Evolutionary conservation across 2,888 invertebrate species (phyloP), one percentile per base, ranked within the genome.

Genomic region (Mesoligia furuncula): DNA sequence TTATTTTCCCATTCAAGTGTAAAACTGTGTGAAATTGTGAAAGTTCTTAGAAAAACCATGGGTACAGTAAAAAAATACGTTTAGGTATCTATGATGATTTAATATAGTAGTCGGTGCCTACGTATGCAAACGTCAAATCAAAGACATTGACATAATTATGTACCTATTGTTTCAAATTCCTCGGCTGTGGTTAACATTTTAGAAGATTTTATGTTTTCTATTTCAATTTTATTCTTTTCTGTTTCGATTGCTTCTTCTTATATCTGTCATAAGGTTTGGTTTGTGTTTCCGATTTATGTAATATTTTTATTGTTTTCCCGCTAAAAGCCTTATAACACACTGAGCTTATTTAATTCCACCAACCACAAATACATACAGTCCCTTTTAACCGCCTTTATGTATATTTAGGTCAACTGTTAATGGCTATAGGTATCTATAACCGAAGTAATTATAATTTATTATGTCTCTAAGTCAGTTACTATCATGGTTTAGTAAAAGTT

Each of bases 21-120:
- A 64, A 31, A 66, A 13, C 15, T 27, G 39, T 36, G 45, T 42
- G 20, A 39, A 36, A 70, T 15, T 11, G 24, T 69, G 36, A 76
- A 66, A 59, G 15, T 75, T 75, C 39, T 59, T 27, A 69, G 54
- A 57, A 79, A 79, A 45, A 15, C 27, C 20, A 48, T 11, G 17
- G 6, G 8, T 57, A 9, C 13, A 17, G 64, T 31, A 48, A 27
- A 36, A 31, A 51, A 31, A 51, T 24, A 39, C 45, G 11, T 57
- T n/a, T 65, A 57, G 8, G 7, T 7, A 20, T 67, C 20, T 27
- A 64, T 39, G 15, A 59, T 42, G 57, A 73, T 39, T 42, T 24
- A 36, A n/a, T 39, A 20, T 11, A 57, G 13, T 17, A 4, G n/a
- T 57, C 36, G 20, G 5, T 42, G n/a, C 4, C 5, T 45, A 48